Percentiles rank a stretch among this genome's conserved stretches.
Conservation (phyloP, 2,797 vertebrate genomes). For the Mus minutoides region DNA sequence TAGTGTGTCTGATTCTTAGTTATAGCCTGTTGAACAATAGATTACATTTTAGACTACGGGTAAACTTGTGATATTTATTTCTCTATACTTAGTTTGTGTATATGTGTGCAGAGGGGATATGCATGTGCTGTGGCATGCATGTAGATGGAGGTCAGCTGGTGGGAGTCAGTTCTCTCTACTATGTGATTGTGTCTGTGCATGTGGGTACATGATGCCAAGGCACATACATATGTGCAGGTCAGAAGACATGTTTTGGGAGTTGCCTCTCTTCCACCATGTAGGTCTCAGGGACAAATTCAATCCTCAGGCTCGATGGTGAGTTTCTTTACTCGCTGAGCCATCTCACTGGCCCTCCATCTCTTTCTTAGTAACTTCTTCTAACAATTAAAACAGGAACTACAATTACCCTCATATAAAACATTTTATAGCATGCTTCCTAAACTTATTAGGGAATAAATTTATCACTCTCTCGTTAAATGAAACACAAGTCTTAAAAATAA, state of each 20-base stretch:
- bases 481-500: slow-evolving; percentile 63
- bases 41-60: slow-evolving; percentile 24
- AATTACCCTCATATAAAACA: slow-evolving; percentile 10
- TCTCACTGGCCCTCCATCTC: not conserved
- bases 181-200: not conserved
- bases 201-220: not conserved
- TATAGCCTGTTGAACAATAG: slow-evolving; percentile 2
- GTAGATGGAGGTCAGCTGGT: not conserved
- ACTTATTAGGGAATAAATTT: slow-evolving; percentile 57
- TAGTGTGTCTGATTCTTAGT: not conserved
- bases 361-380: slow-evolving; percentile 42
- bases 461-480: slow-evolving; percentile 31
- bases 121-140: not conserved
- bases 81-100: not conserved
- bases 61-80: not conserved
- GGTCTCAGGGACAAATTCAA: not conserved
- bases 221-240: not conserved
- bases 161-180: not conserved
- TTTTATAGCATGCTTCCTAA: slow-evolving; percentile 23
- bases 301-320: not conserved
- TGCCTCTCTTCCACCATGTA: not conserved
- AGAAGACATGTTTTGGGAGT: not conserved
- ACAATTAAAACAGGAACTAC: slow-evolving; percentile 30
- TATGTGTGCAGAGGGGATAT: not conserved
- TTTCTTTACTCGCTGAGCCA: not conserved